Evolutionary conservation across 2,797 vertebrate genomes (phyloP).

Genomic region (Scolopax rusticola): DNA sequence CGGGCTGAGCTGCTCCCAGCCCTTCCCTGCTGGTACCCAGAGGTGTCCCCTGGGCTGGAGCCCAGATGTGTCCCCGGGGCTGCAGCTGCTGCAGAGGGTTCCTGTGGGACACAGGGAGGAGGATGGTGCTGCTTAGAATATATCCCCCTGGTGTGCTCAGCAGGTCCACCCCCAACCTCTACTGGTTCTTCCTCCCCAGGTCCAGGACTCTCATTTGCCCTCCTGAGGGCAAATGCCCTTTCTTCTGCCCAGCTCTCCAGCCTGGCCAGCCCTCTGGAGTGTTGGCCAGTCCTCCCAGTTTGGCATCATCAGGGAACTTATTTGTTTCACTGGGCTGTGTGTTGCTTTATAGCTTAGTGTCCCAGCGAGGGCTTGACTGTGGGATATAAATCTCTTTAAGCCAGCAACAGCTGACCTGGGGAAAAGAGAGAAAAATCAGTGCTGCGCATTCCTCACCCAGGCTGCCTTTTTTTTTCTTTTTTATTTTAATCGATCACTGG

Average conservation of each 20-base stretch:
- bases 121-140: background rate
- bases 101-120: background rate
- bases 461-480: no score
- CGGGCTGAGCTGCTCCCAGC: background rate
- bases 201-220: no score
- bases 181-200: no score
- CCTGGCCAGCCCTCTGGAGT: no score
- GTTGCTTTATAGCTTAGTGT: background rate
- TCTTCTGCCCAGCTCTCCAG: no score
- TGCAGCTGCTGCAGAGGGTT: background rate
- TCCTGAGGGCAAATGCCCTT: no score
- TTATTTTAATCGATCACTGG: background rate
- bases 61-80: no score
- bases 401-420: background rate
- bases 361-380: background rate
- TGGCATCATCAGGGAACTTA: no score
- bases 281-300: no score
- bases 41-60: background rate
- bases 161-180: no score
- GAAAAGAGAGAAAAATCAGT: background rate
- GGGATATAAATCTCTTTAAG: background rate
- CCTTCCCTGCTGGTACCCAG: background rate
- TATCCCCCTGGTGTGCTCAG: background rate
- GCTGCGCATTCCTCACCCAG: background rate
- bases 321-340: background rate